Conservation (phyloP, 2,888 invertebrate genomes). For the Pasiphila rectangulata region DNA sequence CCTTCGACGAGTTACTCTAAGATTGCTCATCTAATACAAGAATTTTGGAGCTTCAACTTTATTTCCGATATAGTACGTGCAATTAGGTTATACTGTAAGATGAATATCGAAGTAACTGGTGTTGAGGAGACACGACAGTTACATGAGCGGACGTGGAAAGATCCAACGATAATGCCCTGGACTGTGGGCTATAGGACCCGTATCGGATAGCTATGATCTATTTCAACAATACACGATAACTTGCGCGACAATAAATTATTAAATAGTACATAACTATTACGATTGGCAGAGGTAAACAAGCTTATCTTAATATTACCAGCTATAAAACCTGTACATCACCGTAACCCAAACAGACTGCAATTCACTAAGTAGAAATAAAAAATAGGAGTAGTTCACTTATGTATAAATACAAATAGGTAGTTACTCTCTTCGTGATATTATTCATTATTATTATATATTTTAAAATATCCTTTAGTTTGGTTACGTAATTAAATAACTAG, state of each 20-base stretch:
- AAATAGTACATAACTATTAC: slow-evolving; percentile 78
- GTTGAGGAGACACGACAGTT: slow-evolving; percentile 10
- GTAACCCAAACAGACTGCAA: slow-evolving; percentile 78
- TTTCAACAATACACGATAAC: slow-evolving; percentile 74
- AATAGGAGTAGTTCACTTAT: slow-evolving; percentile 71
- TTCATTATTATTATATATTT: slow-evolving; percentile 54
- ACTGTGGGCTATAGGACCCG: slow-evolving; percentile 44
- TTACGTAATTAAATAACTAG: slow-evolving; percentile 82
- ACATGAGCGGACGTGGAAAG: slow-evolving; percentile 13
- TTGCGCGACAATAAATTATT: slow-evolving; percentile 80
- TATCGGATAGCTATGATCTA: slow-evolving; percentile 79
- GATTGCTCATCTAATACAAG: slow-evolving; percentile 2
- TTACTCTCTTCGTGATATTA: slow-evolving; percentile 76
- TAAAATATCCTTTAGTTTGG: slow-evolving; percentile 82
- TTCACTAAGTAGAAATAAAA: slow-evolving; percentile 69
- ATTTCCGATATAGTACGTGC: not conserved
- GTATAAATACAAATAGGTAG: slow-evolving; percentile 77
- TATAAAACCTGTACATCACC: slow-evolving; percentile 79
- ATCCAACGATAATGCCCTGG: slow-evolving; percentile 24
- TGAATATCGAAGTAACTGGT: slow-evolving; percentile 6
- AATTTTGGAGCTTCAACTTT: not conserved
- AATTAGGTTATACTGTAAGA: not conserved
- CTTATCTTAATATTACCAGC: slow-evolving; percentile 78
- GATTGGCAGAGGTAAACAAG: slow-evolving; percentile 81
- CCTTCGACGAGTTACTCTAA: slow-evolving; percentile 13